Evolutionary conservation across 2,888 invertebrate species (phyloP), one percentile per base, ranked within the genome.

Genomic region (Andrena haemorrhoa): DNA sequence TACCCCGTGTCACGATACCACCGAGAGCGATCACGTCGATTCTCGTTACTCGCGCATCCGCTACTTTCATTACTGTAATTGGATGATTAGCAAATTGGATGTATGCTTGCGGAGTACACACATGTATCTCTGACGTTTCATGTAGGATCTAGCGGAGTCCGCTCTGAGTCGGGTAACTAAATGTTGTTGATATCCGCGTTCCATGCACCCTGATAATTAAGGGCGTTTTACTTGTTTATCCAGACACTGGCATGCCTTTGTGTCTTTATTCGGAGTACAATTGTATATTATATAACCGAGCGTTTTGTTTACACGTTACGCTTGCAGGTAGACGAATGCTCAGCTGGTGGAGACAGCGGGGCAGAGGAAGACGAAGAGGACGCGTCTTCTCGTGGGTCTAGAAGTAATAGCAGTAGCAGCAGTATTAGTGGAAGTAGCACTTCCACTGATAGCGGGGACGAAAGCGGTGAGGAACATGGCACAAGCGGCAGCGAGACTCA

Each of bases 291-390:
- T 4, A 31, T 12, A 3, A 33, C 5, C 16, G 31, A 41, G 2
- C 7, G 0, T 12, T 4, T 7, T 7, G 0, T 12, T 4, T 7
- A 23, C 16, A 7, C 4, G 4, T 31, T 53, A 53, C 60, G 3
- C 33, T 35, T 41, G n/a, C 26, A 94, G 93, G 89, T 94, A n/a
- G 93, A 94, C 64, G 94, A 94, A 71, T 93, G 93, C 86, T 94
- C 93, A 49, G 92, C 91, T 4, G 93, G 93, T 65, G 93, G 93
- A 20, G 93, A 94, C 56, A 93, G 93, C 1, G 93, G 91, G 2
- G 92, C 92, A 0, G 94, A 94, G 72, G 94, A 94, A 72, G 94
- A 94, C 64, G 94, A 94, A 73, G 94, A 94, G 72, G 93, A 93
- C n/a, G 94, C 92, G 41, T 90, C 93, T 5, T 90, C 92, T 4